phyloP scores from a whole-genome alignment of 1,140 invertebrate species.

The Zaprionus camerounensis region DNA sequence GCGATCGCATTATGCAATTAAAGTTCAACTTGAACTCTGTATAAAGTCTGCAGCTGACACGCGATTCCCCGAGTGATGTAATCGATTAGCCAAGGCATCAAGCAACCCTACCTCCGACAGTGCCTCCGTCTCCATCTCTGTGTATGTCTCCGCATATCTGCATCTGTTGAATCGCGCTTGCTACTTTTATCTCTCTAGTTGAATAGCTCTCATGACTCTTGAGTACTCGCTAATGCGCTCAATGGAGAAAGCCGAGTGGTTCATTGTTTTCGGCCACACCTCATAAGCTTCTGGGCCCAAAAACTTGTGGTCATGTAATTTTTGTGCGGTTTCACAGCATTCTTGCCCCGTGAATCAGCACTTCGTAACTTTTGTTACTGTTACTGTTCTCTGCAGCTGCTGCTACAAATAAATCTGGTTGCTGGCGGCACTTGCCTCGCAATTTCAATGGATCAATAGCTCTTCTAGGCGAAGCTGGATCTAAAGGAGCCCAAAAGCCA shows the following conservation, averaged over 20 bases:
- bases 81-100: slow-evolving; percentile 63
- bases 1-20: slow-evolving; percentile 69
- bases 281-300: slow-evolving; percentile 30
- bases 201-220: slow-evolving; percentile 17
- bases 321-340: slow-evolving; percentile 41
- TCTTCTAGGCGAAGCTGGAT: slow-evolving; percentile 4
- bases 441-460: slow-evolving; percentile 32
- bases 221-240: slow-evolving; percentile 20
- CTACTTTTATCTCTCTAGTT: slow-evolving; percentile 21
- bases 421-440: slow-evolving; percentile 29
- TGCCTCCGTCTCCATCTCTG: slow-evolving; percentile 20
- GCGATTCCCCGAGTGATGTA: slow-evolving; percentile 55
- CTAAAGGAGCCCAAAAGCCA: slow-evolving; percentile 34
- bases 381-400: slow-evolving; percentile 30
- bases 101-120: slow-evolving; percentile 26
- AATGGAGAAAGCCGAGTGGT: slow-evolving; percentile 35
- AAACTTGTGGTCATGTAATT: slow-evolving; percentile 61
- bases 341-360: slow-evolving; percentile 64
- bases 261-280: slow-evolving; percentile 37
- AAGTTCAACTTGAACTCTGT: slow-evolving; percentile 73
- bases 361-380: slow-evolving; percentile 30
- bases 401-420: slow-evolving; percentile 20
- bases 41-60: slow-evolving; percentile 45
- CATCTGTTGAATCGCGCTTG: slow-evolving; percentile 6
- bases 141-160: slow-evolving; percentile 12